Percentiles rank a stretch among this genome's conserved stretches.
phyloP scores from a whole-genome alignment of 2,888 invertebrate genomes.

The Eucera pruinosa region DNA sequence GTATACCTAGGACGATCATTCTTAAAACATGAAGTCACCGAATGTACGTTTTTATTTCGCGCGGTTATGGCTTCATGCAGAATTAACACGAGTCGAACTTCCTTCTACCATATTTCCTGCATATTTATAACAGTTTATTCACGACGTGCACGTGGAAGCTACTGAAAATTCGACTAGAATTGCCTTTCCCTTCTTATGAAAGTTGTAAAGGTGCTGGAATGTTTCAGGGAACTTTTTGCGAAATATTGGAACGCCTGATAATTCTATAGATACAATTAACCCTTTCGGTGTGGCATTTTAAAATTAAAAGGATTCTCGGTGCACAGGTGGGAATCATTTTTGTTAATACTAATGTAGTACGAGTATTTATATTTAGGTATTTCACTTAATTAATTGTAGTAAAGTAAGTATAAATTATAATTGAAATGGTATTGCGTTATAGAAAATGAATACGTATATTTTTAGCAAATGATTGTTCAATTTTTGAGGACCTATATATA shows the following conservation, averaged over 20 bases:
- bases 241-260: not conserved
- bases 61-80: constrained; percentile 29
- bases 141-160: not conserved
- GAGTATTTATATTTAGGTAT: no score
- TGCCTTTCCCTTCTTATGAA: not conserved
- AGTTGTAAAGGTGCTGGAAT: not conserved
- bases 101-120: not conserved
- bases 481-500: no score
- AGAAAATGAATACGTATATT: no score
- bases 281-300: no score
- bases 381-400: no score
- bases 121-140: constrained; percentile 8
- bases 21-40: constrained; percentile 14
- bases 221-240: not conserved
- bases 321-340: no score
- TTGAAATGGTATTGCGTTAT: no score
- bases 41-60: constrained; percentile 25
- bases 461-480: no score
- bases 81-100: constrained; percentile 11
- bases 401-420: no score
- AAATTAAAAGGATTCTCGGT: no score
- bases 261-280: no score
- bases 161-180: constrained; percentile 1
- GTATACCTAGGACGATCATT: not conserved
- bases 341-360: no score